Percentiles rank a stretch among this genome's conserved stretches.
Evolutionary conservation across 2,797 vertebrate species (phyloP).

Genomic region (Brachyalestes nurse): DNA sequence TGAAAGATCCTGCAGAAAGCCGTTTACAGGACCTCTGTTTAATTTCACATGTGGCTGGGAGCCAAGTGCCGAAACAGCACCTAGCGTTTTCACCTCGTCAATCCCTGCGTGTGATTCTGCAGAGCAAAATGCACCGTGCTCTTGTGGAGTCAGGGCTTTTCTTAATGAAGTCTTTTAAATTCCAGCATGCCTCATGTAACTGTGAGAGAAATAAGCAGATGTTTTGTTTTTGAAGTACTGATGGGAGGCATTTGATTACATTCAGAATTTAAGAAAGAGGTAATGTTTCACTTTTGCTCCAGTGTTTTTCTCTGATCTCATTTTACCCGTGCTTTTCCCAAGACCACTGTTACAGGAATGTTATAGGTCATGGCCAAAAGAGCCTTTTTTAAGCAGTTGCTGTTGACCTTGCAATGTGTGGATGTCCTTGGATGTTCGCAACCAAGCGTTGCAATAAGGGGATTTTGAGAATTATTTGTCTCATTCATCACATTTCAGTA

Average conservation of each 20-base stretch:
- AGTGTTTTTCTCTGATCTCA: neutral
- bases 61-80: slow-evolving; percentile 40
- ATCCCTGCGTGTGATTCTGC: slow-evolving; percentile 29
- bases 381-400: neutral
- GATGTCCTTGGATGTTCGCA: neutral
- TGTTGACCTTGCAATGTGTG: neutral
- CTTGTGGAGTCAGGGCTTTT: slow-evolving; percentile 45
- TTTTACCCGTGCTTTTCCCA: neutral
- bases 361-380: neutral
- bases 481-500: neutral
- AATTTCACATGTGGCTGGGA: slow-evolving; percentile 26
- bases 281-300: neutral
- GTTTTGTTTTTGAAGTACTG: neutral
- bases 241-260: too few species aligned
- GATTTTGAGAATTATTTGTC: neutral
- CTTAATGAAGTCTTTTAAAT: slow-evolving; percentile 16
- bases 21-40: slow-evolving; percentile 39
- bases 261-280: neutral
- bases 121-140: slow-evolving; percentile 1
- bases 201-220: neutral
- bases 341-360: neutral
- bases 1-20: slow-evolving; percentile 21
- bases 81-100: slow-evolving; percentile 23
- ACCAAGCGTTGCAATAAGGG: neutral
- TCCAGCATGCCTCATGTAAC: neutral